Evolutionary conservation across 2,113 vertebrate genomes (phyloP), one percentile per base, ranked within the genome.

Genomic region (Daboia siamensis): DNA sequence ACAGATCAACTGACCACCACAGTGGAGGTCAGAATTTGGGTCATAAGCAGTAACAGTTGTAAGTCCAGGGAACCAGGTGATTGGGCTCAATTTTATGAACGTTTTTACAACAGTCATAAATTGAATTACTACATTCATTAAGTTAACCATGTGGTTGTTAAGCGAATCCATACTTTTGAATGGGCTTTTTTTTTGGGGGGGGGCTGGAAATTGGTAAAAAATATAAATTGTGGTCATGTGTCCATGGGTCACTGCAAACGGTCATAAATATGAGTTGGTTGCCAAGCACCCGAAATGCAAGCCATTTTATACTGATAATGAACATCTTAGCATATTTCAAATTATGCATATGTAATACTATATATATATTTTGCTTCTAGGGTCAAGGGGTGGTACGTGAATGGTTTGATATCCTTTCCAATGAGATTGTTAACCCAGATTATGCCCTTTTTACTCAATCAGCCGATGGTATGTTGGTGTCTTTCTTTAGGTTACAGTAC

Each of bases 401-500:
- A 92, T 99, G 99, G 99, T 99, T 99, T 96, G 99, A 99, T 97
- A 98, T 99, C 94, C 97, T 99, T 26, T 99, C 99, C 95, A 99
- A 98, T 98, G 99, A 99, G 96, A 99, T 99, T 95, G 98, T 99
- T 97, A 99, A 99, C 95, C 99, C 99, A 52, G 99, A 99, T 97
- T 99, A 99, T 24, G 99, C 98, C 24, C 97, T 99, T 92, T 99
- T 99, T 96, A 99, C 99, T 48, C 99, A 99, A 95, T 99, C 99
- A 96, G 99, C 99, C 92, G 99, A 99, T 96, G 99, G 99, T 99
- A 98, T 95, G 98, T 98, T 57, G 92, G 15, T 96, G 1, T 29
- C 9, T 88, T 51, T 48, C 61, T 92, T 51, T 44, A 6, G 1
- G 3, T 0, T n/a, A 56, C 23, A 51, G 61, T 57, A 46, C 46